Conservation (phyloP, 2,888 invertebrate species). For the Drosophila infuscata region DNA sequence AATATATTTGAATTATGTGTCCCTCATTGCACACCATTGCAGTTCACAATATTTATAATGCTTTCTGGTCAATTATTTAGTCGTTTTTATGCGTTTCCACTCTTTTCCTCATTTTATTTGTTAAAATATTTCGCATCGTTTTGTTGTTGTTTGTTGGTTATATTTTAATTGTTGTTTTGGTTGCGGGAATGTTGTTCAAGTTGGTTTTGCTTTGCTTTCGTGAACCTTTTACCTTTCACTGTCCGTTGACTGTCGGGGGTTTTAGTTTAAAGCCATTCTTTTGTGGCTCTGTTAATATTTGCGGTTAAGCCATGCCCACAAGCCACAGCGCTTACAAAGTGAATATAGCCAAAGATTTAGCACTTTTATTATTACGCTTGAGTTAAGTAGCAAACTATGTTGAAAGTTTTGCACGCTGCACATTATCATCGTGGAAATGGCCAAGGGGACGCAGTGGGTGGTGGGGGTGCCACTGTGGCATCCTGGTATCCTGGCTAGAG, state of each 20-base stretch:
- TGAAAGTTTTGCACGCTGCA: conserved; percentile 71
- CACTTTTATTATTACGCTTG: conserved; percentile 81
- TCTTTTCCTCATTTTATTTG: background rate
- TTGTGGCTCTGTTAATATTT: conserved; percentile 66
- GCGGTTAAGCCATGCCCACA: conserved; percentile 46
- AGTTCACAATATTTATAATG: background rate
- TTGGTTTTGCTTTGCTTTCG: conserved; percentile 68
- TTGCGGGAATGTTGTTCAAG: conserved; percentile 57
- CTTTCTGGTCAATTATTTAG: background rate
- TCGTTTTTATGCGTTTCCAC: background rate
- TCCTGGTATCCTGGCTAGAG: conserved; percentile 52
- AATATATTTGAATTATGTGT: background rate
- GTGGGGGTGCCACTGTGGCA: conserved; percentile 26
- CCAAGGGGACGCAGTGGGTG: conserved; percentile 1
- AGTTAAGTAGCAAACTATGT: conserved; percentile 81
- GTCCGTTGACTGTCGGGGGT: conserved; percentile 8
- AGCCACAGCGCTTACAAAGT: conserved; percentile 59
- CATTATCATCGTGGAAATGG: conserved; percentile 61
- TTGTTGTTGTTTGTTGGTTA: conserved; percentile 11
- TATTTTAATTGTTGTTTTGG: conserved; percentile 18
- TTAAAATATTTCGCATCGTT: background rate
- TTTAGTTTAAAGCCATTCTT: conserved; percentile 59
- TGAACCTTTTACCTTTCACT: conserved; percentile 47
- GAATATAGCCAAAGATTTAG: conserved; percentile 80
- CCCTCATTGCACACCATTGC: background rate